A percentile compares a stretch with the other conserved stretches of the same genome.
phyloP scores from a whole-genome alignment of 2,113 vertebrate species.

The Paraplagusia blochii region DNA sequence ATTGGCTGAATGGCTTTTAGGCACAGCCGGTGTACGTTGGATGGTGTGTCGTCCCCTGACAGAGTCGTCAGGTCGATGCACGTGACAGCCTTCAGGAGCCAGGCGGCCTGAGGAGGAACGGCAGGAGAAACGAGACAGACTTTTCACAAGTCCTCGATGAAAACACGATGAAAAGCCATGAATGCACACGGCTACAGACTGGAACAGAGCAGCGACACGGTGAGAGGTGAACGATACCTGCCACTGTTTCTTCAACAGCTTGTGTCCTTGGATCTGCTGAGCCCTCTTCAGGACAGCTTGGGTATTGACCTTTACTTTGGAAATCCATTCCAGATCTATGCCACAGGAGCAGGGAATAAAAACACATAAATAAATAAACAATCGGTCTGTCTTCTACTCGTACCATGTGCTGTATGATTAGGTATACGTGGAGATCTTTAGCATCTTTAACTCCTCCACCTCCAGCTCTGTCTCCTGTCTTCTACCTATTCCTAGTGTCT shows the following conservation, averaged over 20 bases:
- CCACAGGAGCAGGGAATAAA: background rate
- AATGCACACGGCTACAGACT: background rate
- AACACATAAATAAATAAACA: background rate
- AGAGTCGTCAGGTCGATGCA: constrained; percentile 95
- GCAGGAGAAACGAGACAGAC: background rate
- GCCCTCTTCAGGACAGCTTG: constrained; percentile 86
- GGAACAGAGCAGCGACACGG: background rate
- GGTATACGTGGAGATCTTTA: no score
- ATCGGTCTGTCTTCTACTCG: background rate
- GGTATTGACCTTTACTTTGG: constrained; percentile 84
- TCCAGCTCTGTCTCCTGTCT: no score
- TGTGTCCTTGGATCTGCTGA: constrained; percentile 80
- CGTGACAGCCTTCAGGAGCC: constrained; percentile 89
- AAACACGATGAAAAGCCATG: background rate
- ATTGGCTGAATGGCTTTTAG: constrained; percentile 90
- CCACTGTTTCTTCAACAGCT: constrained; percentile 86
- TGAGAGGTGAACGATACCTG: constrained; percentile 72
- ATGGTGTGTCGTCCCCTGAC: constrained; percentile 87
- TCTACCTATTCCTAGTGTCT: no score
- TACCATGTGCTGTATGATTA: no score
- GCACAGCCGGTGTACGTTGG: constrained; percentile 88
- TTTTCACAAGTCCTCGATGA: no score
- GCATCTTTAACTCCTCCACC: no score
- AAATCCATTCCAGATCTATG: constrained; percentile 86
- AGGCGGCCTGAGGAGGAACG: constrained; percentile 80